Evolutionary conservation across 2,113 vertebrate genomes (phyloP), one percentile per base, ranked within the genome.

Genomic region (Alligator mississippiensis): DNA sequence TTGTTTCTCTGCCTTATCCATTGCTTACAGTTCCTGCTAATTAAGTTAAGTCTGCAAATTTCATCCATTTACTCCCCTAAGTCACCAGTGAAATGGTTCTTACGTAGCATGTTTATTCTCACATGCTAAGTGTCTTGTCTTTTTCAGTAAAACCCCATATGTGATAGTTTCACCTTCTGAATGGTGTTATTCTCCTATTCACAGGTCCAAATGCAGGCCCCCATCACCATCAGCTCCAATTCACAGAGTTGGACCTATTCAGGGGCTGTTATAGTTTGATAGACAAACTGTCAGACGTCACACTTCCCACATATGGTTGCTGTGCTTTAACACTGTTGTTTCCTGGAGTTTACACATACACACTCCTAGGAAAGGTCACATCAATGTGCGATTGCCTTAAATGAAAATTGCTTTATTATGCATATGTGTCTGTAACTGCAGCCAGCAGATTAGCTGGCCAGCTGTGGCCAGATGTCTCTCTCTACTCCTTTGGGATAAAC

Each of bases 401-500:
- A 88, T 30, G 66, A 70, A 70, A 82, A 92, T 25, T 64, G 79
- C 59, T 62, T 89, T 77, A 61, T 88, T 95, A 82, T 58, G 61
- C 25, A 5, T 47, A 47, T 19, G 83, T 18, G 64, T 62, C 78
- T 95, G 59, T 88, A 91, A 85, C 93, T 64, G 72, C 70, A 77
- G 89, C 82, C 85, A 70, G 90, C 80, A 93, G 90, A 93, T 94
- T 17, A 68, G 91, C 61, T 61, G 80, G 82, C 63, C 94, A 96
- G 93, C 83, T 96, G 93, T 89, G 70, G 77, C 85, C 93, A 95
- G 92, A 89, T 95, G 89, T 84, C 38, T 94, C 75, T 88, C 0
- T 9, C 85, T 82, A 89, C 70, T 80, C 77, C 87, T 81, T 19
- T 0, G 5, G 80, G 90, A 77, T 86, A 38, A 66, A 8, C 0